phyloP scores from a whole-genome alignment of 2,888 invertebrate genomes.

The Metalampra italica region DNA sequence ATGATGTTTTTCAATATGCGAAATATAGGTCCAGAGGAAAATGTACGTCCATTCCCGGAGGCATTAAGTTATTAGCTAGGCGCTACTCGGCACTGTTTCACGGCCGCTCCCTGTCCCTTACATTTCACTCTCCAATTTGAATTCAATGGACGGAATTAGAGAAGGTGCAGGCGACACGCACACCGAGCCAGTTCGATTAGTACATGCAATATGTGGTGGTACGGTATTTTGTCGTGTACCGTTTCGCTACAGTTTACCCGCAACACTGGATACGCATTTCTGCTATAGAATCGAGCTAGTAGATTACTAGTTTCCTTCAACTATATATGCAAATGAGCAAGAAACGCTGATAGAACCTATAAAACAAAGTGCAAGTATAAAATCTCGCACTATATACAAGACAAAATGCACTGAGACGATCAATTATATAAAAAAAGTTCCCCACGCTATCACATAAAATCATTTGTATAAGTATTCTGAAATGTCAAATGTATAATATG shows the following conservation, averaged over 20 bases:
- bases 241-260: conserved; percentile 29
- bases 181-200: conserved; percentile 45
- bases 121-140: conserved; percentile 73
- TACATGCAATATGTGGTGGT: conserved; percentile 53
- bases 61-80: conserved; percentile 75
- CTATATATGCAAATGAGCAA: conserved; percentile 1
- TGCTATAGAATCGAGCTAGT: conserved; percentile 6
- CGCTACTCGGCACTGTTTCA: conserved; percentile 52
- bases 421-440: too few relatives aligned
- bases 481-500: too few relatives aligned
- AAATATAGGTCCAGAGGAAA: conserved; percentile 22
- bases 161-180: conserved; percentile 47
- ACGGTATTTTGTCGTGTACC: conserved; percentile 37
- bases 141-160: conserved; percentile 73
- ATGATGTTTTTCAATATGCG: conserved; percentile 32
- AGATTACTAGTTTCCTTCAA: conserved; percentile 3
- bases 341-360: background rate
- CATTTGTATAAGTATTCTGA: too few relatives aligned
- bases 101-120: conserved; percentile 42
- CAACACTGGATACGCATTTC: conserved; percentile 8
- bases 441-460: too few relatives aligned
- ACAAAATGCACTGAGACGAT: too few relatives aligned
- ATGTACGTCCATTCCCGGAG: conserved; percentile 53
- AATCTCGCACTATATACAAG: too few relatives aligned
- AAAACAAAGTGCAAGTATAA: background rate